Base-by-base conservation (phyloP, 2,797 vertebrate species). In the Cryptoblepharus egeriae region DNA sequence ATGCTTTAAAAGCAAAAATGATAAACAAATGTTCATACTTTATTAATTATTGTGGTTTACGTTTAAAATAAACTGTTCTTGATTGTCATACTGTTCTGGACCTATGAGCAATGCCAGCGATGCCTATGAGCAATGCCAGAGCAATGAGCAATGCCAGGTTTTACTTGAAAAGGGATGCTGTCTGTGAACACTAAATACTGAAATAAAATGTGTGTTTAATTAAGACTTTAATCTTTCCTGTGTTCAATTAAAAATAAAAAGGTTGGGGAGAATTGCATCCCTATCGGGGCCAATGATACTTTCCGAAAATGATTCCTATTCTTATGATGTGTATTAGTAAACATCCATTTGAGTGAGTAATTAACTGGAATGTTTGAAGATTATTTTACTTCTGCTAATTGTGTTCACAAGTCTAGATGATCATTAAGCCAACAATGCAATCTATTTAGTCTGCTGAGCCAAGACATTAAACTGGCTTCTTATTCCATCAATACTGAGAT, bases 201-300 rank as follows among this genome's bases (percentile, higher is more conserved):
- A 95, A 95, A 95, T 94, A 94, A 95, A 94, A 92, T 93, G 92
- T 94, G 94, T 94, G 87, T 93, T 95, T 95, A 96, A 95, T 96
- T 96, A 95, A 90, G 89, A 85, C 89, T 95, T 95, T 93, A 94
- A 94, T 95, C 92, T 93, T 94, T 91, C 75, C 85, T 91, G 84
- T 91, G 88, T 90, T 93, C 90, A 91, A 70, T 93, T 94, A 79
- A 87, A 57, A 82, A 68, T 79, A 80, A 73, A 79, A 73, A 81
- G 70, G 42, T 78, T 60, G 35, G 52, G 52, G 87, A 22, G 5
- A 65, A 78, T 83, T 91, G 70, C 77, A 93, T 93, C 89, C 91
- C 93, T 90, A 92, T 91, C 91, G 91, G 89, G 86, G 91, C 90
- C 92, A 87, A 92, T 92, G 95, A 93, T 91, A 92, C 92, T 95